Percentiles rank a stretch among this genome's conserved stretches.
Evolutionary conservation across 2,797 vertebrate species (phyloP).

Genomic region (Sciurus carolinensis): DNA sequence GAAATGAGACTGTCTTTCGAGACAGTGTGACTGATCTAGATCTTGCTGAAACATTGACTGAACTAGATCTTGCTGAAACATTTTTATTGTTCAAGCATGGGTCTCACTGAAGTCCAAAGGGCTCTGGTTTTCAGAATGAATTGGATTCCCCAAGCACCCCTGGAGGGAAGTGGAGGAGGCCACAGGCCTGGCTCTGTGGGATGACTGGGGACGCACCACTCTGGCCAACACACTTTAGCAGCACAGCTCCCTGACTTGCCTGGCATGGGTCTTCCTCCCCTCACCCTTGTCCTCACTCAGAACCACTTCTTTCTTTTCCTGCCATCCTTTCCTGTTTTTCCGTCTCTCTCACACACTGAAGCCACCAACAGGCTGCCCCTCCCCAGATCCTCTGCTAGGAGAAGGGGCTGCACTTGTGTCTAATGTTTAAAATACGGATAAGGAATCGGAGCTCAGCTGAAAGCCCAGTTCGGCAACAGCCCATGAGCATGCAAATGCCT

Average conservation of each 20-base stretch:
- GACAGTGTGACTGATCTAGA: neutral
- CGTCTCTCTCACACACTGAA: neutral
- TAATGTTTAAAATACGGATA: neutral
- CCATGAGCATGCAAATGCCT: neutral
- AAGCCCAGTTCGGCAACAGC: neutral
- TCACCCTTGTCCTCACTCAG: neutral
- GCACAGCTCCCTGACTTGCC: rapidly evolving
- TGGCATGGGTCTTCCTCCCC: neutral
- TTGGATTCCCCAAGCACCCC: neutral
- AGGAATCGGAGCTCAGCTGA: neutral
- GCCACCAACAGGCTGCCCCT: neutral
- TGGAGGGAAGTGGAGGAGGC: neutral
- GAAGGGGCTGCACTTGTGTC: neutral
- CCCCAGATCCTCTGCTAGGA: neutral
- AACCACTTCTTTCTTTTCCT: neutral
- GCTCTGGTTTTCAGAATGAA: too few relatives aligned
- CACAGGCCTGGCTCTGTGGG: neutral
- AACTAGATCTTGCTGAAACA: neutral
- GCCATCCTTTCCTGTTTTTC: neutral
- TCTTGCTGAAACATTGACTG: neutral
- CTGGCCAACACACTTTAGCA: neutral
- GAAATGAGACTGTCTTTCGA: neutral
- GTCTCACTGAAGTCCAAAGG: neutral
- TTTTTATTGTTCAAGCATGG: neutral
- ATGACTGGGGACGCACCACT: neutral